These are phyloP conservation scores for Equus quagga DNA, from an alignment of 2,113 vertebrate genomes.

Conservation along the genomic window DNA sequence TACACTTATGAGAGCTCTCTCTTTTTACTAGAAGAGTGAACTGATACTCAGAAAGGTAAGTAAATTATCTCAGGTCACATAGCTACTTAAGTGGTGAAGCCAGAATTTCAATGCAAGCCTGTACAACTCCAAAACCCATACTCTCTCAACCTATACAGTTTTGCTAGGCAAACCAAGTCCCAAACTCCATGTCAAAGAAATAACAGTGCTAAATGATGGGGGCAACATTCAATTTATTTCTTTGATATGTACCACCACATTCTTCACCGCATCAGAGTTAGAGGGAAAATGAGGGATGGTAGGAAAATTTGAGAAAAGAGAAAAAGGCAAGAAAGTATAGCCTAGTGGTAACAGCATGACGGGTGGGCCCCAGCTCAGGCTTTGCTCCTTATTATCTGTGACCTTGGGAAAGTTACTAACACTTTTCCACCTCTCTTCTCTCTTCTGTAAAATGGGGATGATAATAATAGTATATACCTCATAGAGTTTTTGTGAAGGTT, in stretches of 20 bases:
- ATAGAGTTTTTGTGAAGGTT: not conserved
- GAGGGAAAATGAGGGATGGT: not conserved
- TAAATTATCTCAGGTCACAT: not conserved
- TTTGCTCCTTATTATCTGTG: not conserved
- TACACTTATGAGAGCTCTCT: not conserved
- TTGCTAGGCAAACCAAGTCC: not conserved
- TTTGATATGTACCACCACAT: not conserved
- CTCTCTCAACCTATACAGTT: not conserved
- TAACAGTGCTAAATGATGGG: not conserved
- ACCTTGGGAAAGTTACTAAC: not conserved
- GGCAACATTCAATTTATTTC: not conserved
- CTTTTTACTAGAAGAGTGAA: constrained; percentile 19
- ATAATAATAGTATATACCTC: not conserved
- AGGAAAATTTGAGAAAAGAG: not conserved
- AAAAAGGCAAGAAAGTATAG: not conserved
- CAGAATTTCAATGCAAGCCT: not conserved
- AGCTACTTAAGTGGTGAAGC: not conserved
- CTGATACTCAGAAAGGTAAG: not conserved
- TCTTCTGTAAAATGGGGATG: not conserved
- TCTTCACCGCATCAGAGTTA: not conserved
- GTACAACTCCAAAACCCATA: not conserved
- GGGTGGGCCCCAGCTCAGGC: not conserved
- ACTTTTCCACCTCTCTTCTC: not conserved
- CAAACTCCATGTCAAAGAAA: not conserved
- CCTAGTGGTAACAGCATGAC: not conserved